Conservation (phyloP, 2,113 vertebrate genomes). For the Vicugna pacos region DNA sequence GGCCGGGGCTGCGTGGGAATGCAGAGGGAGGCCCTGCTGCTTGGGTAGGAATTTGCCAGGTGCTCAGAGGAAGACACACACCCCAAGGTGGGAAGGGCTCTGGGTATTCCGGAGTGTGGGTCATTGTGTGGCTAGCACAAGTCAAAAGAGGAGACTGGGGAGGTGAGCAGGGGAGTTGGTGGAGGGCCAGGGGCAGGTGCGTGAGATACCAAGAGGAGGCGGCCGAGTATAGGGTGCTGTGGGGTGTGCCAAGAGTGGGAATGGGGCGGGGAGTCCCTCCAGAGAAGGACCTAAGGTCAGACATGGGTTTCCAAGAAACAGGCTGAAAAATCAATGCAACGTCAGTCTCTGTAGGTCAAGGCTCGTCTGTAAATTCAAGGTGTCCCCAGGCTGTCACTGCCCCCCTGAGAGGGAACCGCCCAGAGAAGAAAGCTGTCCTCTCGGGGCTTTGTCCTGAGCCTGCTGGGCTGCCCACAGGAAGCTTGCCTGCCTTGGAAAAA, state of each 20-base stretch:
- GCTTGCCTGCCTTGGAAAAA: background rate
- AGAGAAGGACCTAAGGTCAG: background rate
- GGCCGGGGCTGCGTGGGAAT: background rate
- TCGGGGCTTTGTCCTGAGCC: background rate
- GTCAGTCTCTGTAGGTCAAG: background rate
- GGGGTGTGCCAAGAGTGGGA: background rate
- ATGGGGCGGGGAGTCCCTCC: background rate
- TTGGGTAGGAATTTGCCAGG: background rate
- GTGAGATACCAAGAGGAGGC: background rate
- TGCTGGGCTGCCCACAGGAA: background rate
- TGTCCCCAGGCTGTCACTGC: background rate
- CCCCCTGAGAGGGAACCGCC: background rate
- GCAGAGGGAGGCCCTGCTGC: background rate
- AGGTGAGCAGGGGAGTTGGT: background rate
- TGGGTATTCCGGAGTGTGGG: background rate
- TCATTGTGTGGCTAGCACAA: background rate
- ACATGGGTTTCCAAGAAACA: background rate
- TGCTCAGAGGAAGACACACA: background rate
- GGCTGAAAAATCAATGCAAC: background rate
- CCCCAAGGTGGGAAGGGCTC: background rate
- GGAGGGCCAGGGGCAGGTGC: background rate
- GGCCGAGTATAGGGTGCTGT: background rate
- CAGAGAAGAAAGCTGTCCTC: background rate
- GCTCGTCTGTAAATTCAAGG: background rate
- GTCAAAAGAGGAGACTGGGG: no score